A percentile compares a stretch with the other conserved stretches of the same genome.
Conservation (phyloP, 2,888 invertebrate species). For the Catocala nupta region DNA sequence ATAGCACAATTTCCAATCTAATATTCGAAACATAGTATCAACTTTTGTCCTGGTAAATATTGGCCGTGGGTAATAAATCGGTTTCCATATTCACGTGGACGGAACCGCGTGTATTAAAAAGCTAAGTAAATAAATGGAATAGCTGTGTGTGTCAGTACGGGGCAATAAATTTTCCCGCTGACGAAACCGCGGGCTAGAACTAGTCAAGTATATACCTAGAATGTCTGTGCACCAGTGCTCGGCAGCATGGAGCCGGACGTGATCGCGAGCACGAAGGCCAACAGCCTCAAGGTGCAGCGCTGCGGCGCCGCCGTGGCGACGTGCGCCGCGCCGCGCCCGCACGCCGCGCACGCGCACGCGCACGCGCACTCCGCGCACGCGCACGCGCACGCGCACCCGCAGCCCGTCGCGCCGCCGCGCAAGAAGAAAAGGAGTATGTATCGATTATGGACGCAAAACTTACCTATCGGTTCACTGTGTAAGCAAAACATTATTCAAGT, state of each 20-base stretch:
- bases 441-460: too few relatives aligned
- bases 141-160: too few relatives aligned
- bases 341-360: slow-evolving; percentile 74
- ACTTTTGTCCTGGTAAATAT: too few relatives aligned
- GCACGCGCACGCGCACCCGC: slow-evolving; percentile 30
- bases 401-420: slow-evolving; percentile 90
- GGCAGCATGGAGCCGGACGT: slow-evolving; percentile 95
- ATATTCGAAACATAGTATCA: too few relatives aligned
- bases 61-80: too few relatives aligned
- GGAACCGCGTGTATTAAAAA: too few relatives aligned
- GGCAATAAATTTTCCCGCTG: too few relatives aligned
- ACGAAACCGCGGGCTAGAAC: neutral
- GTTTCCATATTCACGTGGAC: too few relatives aligned
- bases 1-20: too few relatives aligned
- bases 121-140: too few relatives aligned
- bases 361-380: slow-evolving; percentile 91
- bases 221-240: slow-evolving; percentile 60
- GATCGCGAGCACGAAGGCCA: slow-evolving; percentile 95
- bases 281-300: slow-evolving; percentile 75
- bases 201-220: neutral
- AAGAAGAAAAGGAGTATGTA: slow-evolving; percentile 90
- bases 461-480: too few relatives aligned
- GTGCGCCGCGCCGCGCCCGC: slow-evolving; percentile 66
- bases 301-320: slow-evolving; percentile 74
- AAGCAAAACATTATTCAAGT: too few relatives aligned